Evolutionary conservation across 2,888 invertebrate species (phyloP).

Genomic region (Serrognathus titanus): DNA sequence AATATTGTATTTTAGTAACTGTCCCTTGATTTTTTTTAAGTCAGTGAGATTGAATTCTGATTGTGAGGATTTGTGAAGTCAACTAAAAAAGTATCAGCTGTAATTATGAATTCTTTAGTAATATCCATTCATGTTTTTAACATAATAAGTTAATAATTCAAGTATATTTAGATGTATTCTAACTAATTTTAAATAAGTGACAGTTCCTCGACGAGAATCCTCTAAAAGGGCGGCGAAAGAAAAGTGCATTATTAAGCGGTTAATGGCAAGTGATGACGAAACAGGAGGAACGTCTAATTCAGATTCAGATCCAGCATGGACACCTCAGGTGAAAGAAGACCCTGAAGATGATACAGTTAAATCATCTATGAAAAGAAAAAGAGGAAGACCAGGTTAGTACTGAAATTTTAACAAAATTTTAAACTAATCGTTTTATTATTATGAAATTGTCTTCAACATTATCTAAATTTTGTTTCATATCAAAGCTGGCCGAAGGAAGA

Average conservation of each 20-base stretch:
- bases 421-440: neutral
- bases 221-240: constrained; percentile 67
- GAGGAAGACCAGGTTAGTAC: constrained; percentile 8
- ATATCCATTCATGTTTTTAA: too few relatives aligned
- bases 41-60: too few relatives aligned
- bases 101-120: too few relatives aligned
- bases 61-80: too few relatives aligned
- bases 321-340: constrained; percentile 57
- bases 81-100: too few relatives aligned
- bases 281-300: constrained; percentile 56
- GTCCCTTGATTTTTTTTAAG: too few relatives aligned
- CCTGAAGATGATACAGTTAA: constrained; percentile 43
- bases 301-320: constrained; percentile 72
- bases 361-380: constrained; percentile 33
- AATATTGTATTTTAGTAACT: too few relatives aligned
- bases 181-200: too few relatives aligned
- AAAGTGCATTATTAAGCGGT: constrained; percentile 55
- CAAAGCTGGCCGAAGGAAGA: constrained; percentile 11
- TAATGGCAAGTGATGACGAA: constrained; percentile 49
- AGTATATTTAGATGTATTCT: too few relatives aligned
- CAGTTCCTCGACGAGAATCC: constrained; percentile 45
- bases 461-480: neutral
- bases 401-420: too few relatives aligned
- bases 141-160: too few relatives aligned
- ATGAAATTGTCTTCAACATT: neutral